These are phyloP conservation scores for Tenrec ecaudatus DNA, from an alignment of 2,113 vertebrate species.

Conservation along the genomic window DNA sequence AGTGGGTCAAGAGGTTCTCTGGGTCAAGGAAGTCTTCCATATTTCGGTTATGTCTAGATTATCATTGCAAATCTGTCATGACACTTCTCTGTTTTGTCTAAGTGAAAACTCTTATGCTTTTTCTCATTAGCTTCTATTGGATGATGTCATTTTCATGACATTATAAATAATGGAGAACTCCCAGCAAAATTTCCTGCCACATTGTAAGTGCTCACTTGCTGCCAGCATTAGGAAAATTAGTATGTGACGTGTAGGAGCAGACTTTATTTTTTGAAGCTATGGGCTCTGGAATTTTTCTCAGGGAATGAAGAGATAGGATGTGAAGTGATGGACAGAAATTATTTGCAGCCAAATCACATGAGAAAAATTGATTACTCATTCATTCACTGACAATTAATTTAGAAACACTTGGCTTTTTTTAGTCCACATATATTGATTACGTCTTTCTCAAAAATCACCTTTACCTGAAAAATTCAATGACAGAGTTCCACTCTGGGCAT, in stretches of 20 bases:
- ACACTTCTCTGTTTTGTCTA: no score
- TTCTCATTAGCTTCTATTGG: no score
- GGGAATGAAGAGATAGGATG: background rate
- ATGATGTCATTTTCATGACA: background rate
- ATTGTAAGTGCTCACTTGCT: no score
- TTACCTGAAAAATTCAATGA: no score
- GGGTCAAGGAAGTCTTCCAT: no score
- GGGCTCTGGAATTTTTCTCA: background rate
- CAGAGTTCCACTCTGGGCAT: background rate
- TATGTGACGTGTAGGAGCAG: no score
- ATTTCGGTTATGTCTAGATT: no score
- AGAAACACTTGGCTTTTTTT: background rate
- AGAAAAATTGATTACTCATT: background rate
- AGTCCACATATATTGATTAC: background rate
- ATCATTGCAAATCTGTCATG: no score
- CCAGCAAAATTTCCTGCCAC: background rate
- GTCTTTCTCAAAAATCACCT: background rate
- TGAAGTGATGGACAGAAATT: background rate
- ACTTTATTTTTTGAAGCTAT: background rate
- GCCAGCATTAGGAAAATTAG: no score
- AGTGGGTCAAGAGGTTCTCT: background rate
- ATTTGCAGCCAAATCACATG: background rate
- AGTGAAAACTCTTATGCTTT: no score
- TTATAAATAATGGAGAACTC: background rate
- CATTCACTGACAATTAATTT: background rate